These are phyloP conservation scores for Ceratosolen fusciceps DNA, from an alignment of 1,140 invertebrate species.

Conservation along the genomic window DNA sequence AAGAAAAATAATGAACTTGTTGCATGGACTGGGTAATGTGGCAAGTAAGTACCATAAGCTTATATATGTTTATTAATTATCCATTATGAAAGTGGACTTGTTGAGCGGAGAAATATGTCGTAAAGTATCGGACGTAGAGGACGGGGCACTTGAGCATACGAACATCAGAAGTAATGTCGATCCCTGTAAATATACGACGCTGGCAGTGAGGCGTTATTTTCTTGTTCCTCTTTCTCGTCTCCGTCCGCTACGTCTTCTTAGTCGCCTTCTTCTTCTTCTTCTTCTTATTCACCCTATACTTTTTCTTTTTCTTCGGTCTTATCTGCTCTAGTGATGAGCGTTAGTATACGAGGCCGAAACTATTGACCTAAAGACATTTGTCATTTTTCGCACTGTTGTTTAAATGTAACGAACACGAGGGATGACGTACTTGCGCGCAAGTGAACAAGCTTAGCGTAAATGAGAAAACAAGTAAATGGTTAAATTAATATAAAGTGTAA, in stretches of 20 bases:
- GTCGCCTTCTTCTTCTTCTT: background rate
- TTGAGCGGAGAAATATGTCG: background rate
- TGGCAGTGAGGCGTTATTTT: background rate
- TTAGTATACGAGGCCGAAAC: conserved; percentile 21
- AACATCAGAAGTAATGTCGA: background rate
- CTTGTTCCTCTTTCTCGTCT: background rate
- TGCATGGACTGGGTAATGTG: too few relatives aligned
- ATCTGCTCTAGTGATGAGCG: background rate
- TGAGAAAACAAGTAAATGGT: too few relatives aligned
- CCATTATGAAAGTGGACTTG: conserved; percentile 28
- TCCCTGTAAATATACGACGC: background rate
- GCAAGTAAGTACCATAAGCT: background rate
- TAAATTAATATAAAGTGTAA: too few relatives aligned
- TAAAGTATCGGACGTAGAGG: background rate
- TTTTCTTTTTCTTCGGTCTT: background rate
- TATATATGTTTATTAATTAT: conserved; percentile 18
- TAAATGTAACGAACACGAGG: background rate
- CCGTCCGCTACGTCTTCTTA: background rate
- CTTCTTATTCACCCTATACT: background rate
- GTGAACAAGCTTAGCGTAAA: background rate
- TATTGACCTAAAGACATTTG: conserved; percentile 45
- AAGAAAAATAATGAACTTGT: too few relatives aligned
- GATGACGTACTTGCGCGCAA: conserved; percentile 5
- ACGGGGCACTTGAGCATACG: background rate
- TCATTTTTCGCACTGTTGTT: conserved; percentile 26